Conservation (phyloP, 2,888 invertebrate genomes). For the Boloria selene region DNA sequence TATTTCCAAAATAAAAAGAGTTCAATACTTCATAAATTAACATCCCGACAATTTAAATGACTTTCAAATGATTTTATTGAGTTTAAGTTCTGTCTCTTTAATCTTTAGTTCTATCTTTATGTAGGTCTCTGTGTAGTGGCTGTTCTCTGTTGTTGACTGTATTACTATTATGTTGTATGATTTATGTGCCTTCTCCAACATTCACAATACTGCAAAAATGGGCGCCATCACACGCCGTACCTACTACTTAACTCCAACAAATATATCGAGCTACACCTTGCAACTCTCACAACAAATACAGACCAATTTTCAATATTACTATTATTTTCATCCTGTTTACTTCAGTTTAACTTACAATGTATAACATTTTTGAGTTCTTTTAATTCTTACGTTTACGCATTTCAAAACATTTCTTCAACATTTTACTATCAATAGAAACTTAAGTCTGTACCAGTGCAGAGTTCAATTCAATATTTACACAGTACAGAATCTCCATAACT, state of each 20-base stretch:
- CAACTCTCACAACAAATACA: conserved; percentile 79
- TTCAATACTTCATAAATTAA: conserved; percentile 44
- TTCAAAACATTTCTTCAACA: conserved; percentile 33
- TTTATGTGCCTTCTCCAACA: conserved; percentile 81
- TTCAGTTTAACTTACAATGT: conserved; percentile 39
- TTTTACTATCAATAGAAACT: conserved; percentile 29
- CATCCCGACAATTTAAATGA: conserved; percentile 54
- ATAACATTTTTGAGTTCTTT: conserved; percentile 41
- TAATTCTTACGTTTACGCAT: conserved; percentile 32
- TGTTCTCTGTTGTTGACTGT: conserved; percentile 83
- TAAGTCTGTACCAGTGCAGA: conserved; percentile 51
- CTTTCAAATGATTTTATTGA: conserved; percentile 46
- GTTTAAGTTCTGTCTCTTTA: conserved; percentile 56
- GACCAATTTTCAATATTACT: conserved; percentile 52
- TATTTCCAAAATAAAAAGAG: conserved; percentile 11
- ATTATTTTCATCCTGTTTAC: conserved; percentile 40
- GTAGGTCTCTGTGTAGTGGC: conserved; percentile 82
- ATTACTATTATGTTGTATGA: conserved; percentile 79
- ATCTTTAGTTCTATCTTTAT: conserved; percentile 72
- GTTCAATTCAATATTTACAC: conserved; percentile 54
- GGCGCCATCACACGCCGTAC: conserved; percentile 77
- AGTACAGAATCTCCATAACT: conserved; percentile 66
- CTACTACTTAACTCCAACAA: conserved; percentile 78
- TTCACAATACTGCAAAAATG: conserved; percentile 80
- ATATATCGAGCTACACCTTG: conserved; percentile 80